A percentile compares a stretch with the other conserved stretches of the same genome.
phyloP scores from a whole-genome alignment of 1,140 invertebrate genomes.

The Holcopasites calliopsidis region DNA sequence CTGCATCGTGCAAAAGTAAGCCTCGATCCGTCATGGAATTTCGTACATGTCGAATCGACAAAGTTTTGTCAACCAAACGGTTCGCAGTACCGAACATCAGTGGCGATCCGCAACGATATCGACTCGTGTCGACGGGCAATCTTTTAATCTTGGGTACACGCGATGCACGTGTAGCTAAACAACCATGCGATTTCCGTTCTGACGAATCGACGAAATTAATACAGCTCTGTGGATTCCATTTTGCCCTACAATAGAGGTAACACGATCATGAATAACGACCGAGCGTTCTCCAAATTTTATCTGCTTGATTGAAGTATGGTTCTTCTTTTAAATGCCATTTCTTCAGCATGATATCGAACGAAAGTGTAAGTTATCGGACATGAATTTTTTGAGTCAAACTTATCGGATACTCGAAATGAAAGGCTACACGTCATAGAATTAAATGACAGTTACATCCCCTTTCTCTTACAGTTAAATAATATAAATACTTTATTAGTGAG shows the following conservation, averaged over 20 bases:
- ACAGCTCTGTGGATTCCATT: neutral
- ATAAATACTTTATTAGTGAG: too few relatives aligned
- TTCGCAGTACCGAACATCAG: constrained; percentile 24
- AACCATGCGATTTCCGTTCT: neutral
- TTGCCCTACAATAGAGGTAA: neutral
- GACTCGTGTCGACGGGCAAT: constrained; percentile 24
- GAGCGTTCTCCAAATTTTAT: neutral
- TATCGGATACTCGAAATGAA: too few relatives aligned
- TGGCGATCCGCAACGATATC: constrained; percentile 18
- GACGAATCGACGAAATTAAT: constrained; percentile 25
- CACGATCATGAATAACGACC: fast-evolving
- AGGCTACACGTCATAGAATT: too few relatives aligned
- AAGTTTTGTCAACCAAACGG: constrained; percentile 33
- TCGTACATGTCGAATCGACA: constrained; percentile 32
- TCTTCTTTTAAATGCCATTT: too few relatives aligned
- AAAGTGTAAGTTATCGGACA: neutral
- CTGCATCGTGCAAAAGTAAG: constrained; percentile 6
- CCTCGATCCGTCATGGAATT: constrained; percentile 35
- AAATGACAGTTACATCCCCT: too few relatives aligned
- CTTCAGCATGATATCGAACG: too few relatives aligned
- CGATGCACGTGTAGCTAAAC: neutral
- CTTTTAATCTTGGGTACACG: constrained; percentile 32
- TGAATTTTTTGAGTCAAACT: neutral
- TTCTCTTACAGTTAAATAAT: too few relatives aligned
- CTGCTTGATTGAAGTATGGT: too few relatives aligned